Evolutionary conservation across 2,797 vertebrate genomes (phyloP), one percentile per base, ranked within the genome.

Genomic region (Heliangelus exortis): DNA sequence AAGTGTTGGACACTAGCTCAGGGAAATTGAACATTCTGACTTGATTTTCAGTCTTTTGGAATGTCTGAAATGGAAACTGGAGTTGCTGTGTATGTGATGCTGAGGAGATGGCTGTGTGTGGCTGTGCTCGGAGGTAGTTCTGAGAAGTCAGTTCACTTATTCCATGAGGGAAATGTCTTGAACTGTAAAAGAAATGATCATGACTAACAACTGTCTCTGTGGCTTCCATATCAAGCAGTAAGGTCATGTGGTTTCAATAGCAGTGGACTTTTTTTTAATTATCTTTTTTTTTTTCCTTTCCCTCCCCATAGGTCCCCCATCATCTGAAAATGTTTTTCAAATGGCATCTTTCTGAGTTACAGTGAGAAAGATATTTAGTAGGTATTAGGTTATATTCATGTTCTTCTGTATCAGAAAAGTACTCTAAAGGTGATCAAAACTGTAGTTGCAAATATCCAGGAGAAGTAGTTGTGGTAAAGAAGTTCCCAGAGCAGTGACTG

Each of bases 51-150:
- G 45, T 20, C 16, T 29, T 80, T 51, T 88, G 80, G 86, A 81
- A 65, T 55, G 58, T 93, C 90, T 93, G 86, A 78, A 87, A 54
- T 92, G 84, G 95, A 95, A 96, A 92, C 36, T 89, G 84, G 59
- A 72, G 48, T 22, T 51, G 15, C 79, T 76, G 39, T 3, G 0
- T 82, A 5, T 66, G 83, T 45, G 83, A 28, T 66, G 55, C 34
- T 2, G 31, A 73, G 50, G 31, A 31, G 59, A 59, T 71, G 47
- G 68, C 71, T 67, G 9, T 2, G 0, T 89, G 74, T 73, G 33
- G 69, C 88, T 76, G 0, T 20, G 0, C n/a, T 92, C 23, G 0
- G 76, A 75, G 86, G 26, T 19, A 25, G 26, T 73, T 88, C 51
- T 31, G 10, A 75, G 72, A 68, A 73, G 39, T 29, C 39, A 11